phyloP scores from a whole-genome alignment of 1,140 invertebrate species.

The Matsumurasca onukii region DNA sequence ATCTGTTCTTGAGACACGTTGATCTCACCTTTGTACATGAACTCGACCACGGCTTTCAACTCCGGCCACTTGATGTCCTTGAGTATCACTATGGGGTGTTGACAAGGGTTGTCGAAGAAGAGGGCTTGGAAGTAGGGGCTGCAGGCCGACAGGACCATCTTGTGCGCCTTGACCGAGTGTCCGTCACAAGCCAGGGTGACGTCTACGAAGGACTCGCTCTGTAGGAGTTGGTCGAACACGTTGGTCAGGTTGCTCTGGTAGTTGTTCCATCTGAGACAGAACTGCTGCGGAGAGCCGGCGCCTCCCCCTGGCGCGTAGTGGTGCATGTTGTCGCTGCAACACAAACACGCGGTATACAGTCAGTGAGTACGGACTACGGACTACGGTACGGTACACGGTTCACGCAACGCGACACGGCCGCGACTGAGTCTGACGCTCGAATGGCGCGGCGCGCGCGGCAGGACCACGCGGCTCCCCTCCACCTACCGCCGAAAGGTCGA shows the following conservation, averaged over 20 bases:
- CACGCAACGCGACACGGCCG: conserved; percentile 1
- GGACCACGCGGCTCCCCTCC: conserved; percentile 12
- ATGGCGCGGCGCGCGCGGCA: conserved; percentile 20
- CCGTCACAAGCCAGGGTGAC: conserved; percentile 91
- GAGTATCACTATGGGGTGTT: conserved; percentile 89
- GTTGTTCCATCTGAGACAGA: conserved; percentile 93
- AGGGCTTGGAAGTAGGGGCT: conserved; percentile 89
- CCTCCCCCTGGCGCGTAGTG: conserved; percentile 34
- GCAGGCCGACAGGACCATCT: conserved; percentile 90
- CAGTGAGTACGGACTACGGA: no score
- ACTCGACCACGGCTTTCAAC: conserved; percentile 84
- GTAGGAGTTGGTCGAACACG: conserved; percentile 88
- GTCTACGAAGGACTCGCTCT: conserved; percentile 89
- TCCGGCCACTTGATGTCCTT: conserved; percentile 86
- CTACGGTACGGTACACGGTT: not conserved
- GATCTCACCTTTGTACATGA: conserved; percentile 93
- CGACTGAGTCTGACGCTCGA: conserved; percentile 30
- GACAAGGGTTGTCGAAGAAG: conserved; percentile 89
- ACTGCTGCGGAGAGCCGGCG: conserved; percentile 59
- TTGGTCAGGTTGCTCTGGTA: conserved; percentile 89
- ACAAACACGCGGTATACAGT: no score
- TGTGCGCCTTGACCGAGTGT: conserved; percentile 87
- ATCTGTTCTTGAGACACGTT: conserved; percentile 91
- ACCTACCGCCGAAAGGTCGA: conserved; percentile 27
- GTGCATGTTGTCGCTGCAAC: conserved; percentile 30